Evolutionary conservation across 53 echinoderm and acorn worm species (phyloP), one percentile per base, ranked within the genome.

Genomic region (Temnopleurus reevesii): DNA sequence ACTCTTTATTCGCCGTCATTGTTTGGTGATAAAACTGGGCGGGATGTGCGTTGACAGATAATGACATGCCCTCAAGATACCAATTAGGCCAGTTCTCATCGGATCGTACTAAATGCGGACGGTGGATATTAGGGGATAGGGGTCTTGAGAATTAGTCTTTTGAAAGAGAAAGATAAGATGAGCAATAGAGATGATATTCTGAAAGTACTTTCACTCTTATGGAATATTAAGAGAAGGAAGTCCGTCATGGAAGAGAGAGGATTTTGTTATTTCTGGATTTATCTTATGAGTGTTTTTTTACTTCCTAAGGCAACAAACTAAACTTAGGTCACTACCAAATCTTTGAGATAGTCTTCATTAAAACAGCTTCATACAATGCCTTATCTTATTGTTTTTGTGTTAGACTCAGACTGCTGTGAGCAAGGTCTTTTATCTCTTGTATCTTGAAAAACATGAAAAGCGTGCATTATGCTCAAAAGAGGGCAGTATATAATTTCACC

Each of bases 11-110:
- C 17, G 2, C 15, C 13, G 34, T 63, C 34, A 33, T 63, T 63
- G 63, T 63, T 63, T 18, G 63, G 17, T 34, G 15, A 31, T 63
- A 31, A 63, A 17, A 23, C 63, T 31, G 63, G 63, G 63, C 34
- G 33, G 59, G 63, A 63, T 63, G 63, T 31, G 63, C 46, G 77
- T 77, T 77, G 77, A 77, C 43, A 77, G 77, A 77, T 77, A n/a
- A 77, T 45, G 45, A 77, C 25, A 45, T 77, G 18, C 77, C 77
- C 77, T 77, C 45, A 23, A 77, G 77, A 45, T 45, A 45, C 45
- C 23, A 45, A 45, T 44, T 43, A 45, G 10, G 18, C 30, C 17
- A 15, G 34, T 33, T 33, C 30, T 63, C 63, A 63, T 31, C 44
- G 33, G 15, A 45, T 21, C 23, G 18, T 76, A 44, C n/a, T 76